These are phyloP conservation scores for Lophius americanus DNA, from an alignment of 2,797 vertebrate genomes.

Conservation along the genomic window DNA sequence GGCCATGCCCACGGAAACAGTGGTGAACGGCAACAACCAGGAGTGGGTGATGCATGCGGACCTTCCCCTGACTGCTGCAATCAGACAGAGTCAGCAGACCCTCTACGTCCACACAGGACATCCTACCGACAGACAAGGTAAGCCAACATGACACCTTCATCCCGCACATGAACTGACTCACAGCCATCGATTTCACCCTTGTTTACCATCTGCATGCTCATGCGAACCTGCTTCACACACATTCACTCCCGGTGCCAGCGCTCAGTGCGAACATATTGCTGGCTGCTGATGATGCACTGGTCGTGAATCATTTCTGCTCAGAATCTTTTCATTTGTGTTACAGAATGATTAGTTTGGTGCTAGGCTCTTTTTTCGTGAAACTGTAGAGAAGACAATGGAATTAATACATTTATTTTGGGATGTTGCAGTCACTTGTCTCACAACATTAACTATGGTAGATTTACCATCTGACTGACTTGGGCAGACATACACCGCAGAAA, in stretches of 20 bases:
- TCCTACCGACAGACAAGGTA: conserved; percentile 95
- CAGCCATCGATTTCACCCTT: conserved; percentile 3
- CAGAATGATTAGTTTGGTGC: not conserved
- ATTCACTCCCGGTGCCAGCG: conserved; percentile 39
- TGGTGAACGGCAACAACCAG: conserved; percentile 97
- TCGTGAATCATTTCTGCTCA: conserved; percentile 2
- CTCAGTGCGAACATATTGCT: conserved; percentile 34
- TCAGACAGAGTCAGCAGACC: conserved; percentile 98
- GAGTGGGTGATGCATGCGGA: conserved; percentile 99
- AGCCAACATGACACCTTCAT: conserved; percentile 30
- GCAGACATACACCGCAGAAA: not conserved
- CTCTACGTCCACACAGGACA: conserved; percentile 92
- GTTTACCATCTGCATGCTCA: conserved; percentile 58
- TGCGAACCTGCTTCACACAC: conserved; percentile 45
- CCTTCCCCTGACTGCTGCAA: conserved; percentile 96
- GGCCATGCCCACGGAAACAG: conserved; percentile 95
- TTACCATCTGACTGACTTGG: conserved; percentile 6
- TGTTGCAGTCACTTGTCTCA: not conserved
- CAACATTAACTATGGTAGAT: not conserved
- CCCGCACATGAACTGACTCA: conserved; percentile 16
- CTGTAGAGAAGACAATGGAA: not conserved
- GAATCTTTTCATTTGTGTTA: too few relatives aligned
- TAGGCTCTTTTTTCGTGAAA: not conserved
- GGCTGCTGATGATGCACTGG: conserved; percentile 29
- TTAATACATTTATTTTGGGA: not conserved